A percentile compares a stretch with the other conserved stretches of the same genome.
Evolutionary conservation across 2,888 invertebrate genomes (phyloP).

Genomic region (Corythucha ciliata): DNA sequence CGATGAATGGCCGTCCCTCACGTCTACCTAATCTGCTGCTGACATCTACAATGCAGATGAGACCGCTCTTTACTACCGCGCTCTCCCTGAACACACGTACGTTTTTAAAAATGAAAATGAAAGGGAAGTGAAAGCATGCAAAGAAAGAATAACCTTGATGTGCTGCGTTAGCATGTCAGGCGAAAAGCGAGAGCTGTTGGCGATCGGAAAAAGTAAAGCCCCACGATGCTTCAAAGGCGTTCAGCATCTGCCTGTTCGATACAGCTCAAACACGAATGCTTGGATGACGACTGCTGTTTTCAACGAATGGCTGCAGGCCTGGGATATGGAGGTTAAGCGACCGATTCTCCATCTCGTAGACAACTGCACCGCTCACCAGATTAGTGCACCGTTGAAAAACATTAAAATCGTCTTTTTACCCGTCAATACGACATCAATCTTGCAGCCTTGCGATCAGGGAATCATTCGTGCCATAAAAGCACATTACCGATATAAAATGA

Average conservation of each 20-base stretch:
- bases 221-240: conserved; percentile 39
- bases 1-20: background rate
- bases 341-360: conserved; percentile 37
- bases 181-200: conserved; percentile 38
- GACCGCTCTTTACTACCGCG: background rate
- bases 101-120: background rate
- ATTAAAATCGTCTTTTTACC: conserved; percentile 38
- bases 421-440: conserved; percentile 26
- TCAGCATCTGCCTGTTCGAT: conserved; percentile 35
- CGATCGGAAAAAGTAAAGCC: conserved; percentile 39
- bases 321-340: conserved; percentile 32
- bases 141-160: background rate
- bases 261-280: conserved; percentile 28
- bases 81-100: background rate
- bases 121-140: background rate
- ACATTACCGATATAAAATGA: background rate
- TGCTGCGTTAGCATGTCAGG: conserved; percentile 36
- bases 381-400: conserved; percentile 21
- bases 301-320: conserved; percentile 27
- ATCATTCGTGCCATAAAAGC: background rate
- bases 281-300: conserved; percentile 31
- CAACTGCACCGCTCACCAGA: conserved; percentile 35
- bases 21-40: background rate
- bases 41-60: background rate
- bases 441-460: background rate